Evolutionary conservation across 2,113 vertebrate genomes (phyloP).

Genomic region (Corythornis madagascariensis): DNA sequence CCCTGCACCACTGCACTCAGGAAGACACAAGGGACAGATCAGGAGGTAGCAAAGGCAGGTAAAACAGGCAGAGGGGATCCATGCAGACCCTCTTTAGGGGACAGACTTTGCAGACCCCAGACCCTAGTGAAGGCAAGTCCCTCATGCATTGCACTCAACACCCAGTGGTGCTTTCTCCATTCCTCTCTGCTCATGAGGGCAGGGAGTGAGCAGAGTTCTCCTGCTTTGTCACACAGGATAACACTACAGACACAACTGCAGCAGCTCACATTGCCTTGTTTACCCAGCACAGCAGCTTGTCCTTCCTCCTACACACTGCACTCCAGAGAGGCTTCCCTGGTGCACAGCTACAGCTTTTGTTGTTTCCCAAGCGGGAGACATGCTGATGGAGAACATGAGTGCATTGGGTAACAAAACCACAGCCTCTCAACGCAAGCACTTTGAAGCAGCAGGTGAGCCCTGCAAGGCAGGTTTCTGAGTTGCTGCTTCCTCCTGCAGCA

Average conservation of each 20-base stretch:
- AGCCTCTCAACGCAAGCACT: rapidly evolving
- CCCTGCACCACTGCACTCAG: rapidly evolving
- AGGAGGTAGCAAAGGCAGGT: background rate
- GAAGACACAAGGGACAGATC: rapidly evolving
- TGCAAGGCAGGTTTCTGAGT: background rate
- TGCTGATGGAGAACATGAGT: background rate
- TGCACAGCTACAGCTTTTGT: background rate
- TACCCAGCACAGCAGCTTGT: background rate
- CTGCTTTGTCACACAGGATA: background rate
- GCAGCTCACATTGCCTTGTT: rapidly evolving
- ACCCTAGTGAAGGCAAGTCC: background rate
- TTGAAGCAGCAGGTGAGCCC: background rate
- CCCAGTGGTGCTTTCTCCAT: rapidly evolving
- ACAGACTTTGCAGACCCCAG: background rate
- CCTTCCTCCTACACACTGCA: background rate
- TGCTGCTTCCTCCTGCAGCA: background rate
- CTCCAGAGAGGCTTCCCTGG: background rate
- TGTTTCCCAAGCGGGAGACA: background rate
- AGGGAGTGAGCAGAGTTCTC: background rate
- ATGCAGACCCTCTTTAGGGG: background rate
- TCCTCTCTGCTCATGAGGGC: background rate
- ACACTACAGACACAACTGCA: background rate
- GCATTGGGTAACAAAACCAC: background rate
- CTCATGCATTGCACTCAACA: background rate
- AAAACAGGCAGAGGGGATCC: background rate